phyloP scores from a whole-genome alignment of 2,113 vertebrate species.

The Coregonus clupeaformis region DNA sequence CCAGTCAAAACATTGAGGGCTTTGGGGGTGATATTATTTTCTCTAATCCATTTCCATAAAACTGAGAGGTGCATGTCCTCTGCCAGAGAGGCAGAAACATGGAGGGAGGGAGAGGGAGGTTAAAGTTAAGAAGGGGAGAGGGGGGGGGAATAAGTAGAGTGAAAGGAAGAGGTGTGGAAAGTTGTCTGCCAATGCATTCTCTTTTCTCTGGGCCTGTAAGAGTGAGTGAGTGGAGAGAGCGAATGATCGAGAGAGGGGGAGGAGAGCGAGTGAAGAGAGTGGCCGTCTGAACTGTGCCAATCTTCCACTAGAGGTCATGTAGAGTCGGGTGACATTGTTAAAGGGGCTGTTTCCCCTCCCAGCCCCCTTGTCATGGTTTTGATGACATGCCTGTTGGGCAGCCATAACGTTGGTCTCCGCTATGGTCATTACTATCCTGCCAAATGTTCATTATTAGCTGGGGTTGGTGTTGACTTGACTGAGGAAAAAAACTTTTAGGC shows the following conservation, averaged over 20 bases:
- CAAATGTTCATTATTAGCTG: slow-evolving; percentile 19
- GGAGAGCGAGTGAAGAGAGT: neutral
- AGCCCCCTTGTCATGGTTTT: slow-evolving; percentile 17
- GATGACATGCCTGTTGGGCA: slow-evolving; percentile 35
- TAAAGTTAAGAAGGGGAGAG: slow-evolving; percentile 2
- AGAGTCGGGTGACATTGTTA: slow-evolving; percentile 50
- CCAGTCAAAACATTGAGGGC: slow-evolving; percentile 49
- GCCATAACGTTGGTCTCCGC: neutral
- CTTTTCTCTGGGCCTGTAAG: neutral
- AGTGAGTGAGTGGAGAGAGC: neutral
- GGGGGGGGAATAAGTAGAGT: slow-evolving; percentile 20
- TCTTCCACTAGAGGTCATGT: slow-evolving; percentile 74
- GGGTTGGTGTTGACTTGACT: too few species aligned
- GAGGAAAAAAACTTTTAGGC: too few species aligned
- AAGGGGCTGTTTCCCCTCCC: slow-evolving; percentile 11
- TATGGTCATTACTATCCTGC: slow-evolving; percentile 21
- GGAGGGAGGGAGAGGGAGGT: neutral
- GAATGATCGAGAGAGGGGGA: neutral
- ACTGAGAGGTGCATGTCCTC: slow-evolving; percentile 28
- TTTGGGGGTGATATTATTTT: slow-evolving; percentile 48
- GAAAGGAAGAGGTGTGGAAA: slow-evolving; percentile 3
- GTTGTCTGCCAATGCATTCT: neutral
- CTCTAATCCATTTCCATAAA: slow-evolving; percentile 52
- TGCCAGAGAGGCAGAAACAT: slow-evolving; percentile 17
- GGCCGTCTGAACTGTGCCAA: slow-evolving; percentile 55